Percentiles rank a stretch among this genome's conserved stretches.
Conservation (phyloP, 2,888 invertebrate genomes). For the Clanis bilineata region DNA sequence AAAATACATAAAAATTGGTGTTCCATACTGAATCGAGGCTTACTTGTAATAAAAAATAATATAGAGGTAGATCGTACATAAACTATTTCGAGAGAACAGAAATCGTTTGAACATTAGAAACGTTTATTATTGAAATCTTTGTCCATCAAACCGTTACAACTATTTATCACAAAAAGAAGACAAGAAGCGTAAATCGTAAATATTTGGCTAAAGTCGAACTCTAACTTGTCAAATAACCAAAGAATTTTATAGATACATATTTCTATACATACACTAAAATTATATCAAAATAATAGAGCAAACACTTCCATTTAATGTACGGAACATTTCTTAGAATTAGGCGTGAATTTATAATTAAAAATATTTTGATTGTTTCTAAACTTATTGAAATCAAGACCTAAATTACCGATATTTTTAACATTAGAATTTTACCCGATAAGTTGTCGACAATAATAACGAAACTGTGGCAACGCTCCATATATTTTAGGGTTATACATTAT, state of each 20-base stretch:
- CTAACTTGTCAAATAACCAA: conserved; percentile 10
- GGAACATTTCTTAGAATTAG: not conserved
- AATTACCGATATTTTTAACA: too few relatives aligned
- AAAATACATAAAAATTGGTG: not conserved
- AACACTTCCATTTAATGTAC: not conserved
- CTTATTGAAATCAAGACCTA: too few relatives aligned
- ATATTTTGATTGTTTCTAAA: not conserved
- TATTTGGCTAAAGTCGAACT: conserved; percentile 13
- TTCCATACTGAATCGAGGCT: not conserved
- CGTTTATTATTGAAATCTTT: not conserved
- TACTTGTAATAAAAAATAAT: not conserved
- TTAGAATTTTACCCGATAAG: too few relatives aligned
- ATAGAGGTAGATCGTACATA: conserved; percentile 10
- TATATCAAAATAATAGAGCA: not conserved
- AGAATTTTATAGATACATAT: not conserved
- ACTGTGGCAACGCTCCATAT: too few relatives aligned
- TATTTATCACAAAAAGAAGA: conserved; percentile 9
- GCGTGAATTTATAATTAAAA: too few relatives aligned
- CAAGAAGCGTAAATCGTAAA: conserved; percentile 4
- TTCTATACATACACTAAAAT: not conserved
- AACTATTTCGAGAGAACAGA: conserved; percentile 4
- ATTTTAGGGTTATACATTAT: too few relatives aligned
- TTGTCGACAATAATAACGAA: too few relatives aligned
- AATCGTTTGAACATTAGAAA: conserved; percentile 8
- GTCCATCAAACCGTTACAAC: conserved; percentile 1